A percentile compares a stretch with the other conserved stretches of the same genome.
Evolutionary conservation across 2,797 vertebrate species (phyloP).

Genomic region (Peromyscus eremicus): DNA sequence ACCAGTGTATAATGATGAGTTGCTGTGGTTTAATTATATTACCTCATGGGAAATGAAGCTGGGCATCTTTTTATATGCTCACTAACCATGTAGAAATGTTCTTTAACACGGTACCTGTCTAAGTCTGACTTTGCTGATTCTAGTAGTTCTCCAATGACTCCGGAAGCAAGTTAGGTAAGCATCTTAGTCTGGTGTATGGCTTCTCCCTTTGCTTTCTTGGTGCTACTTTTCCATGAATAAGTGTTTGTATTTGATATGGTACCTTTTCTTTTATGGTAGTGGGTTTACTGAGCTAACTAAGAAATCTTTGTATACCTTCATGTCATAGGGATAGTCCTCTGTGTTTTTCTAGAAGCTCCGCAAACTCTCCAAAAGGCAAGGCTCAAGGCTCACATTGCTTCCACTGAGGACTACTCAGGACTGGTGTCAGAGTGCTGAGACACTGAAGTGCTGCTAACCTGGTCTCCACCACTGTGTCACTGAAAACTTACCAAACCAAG

Average conservation of each 20-base stretch:
- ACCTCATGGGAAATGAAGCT: neutral
- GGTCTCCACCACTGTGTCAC: slow-evolving; percentile 17
- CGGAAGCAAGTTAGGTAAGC: neutral
- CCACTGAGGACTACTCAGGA: neutral
- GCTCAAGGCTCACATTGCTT: neutral
- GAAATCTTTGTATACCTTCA: slow-evolving; percentile 3
- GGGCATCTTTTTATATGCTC: neutral
- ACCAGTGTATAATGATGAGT: neutral
- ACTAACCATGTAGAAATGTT: neutral
- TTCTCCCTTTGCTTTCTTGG: neutral
- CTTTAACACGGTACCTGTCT: neutral
- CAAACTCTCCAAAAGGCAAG: neutral
- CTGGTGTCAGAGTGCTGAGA: neutral
- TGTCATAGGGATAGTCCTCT: neutral
- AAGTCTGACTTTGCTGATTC: neutral
- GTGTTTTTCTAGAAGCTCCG: slow-evolving; percentile 28
- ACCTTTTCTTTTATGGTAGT: neutral
- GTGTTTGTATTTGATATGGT: neutral
- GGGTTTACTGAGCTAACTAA: neutral
- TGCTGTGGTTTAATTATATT: neutral
- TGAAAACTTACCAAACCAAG: neutral
- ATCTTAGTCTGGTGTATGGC: neutral
- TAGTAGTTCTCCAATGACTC: neutral
- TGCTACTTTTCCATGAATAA: neutral
- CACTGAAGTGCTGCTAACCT: neutral